Evolutionary conservation across 2,113 vertebrate genomes (phyloP).

Genomic region (Sitta europaea): DNA sequence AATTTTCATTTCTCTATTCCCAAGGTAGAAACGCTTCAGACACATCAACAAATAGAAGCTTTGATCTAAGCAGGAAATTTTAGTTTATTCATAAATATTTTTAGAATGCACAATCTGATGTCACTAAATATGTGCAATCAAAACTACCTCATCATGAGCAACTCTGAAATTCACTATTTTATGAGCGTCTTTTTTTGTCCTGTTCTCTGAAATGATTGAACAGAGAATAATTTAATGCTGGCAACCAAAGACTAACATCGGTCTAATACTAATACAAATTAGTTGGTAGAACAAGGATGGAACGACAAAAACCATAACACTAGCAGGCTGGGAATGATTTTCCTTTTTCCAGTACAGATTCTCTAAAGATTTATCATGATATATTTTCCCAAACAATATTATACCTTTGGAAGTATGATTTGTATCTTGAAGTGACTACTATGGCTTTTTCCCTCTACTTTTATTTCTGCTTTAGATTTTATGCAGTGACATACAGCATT

Average conservation of each 20-base stretch:
- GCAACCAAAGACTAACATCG: neutral
- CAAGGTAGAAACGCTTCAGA: constrained; percentile 4
- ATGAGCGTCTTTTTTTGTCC: neutral
- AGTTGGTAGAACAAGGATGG: neutral
- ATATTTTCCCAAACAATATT: neutral
- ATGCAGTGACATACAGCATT: neutral
- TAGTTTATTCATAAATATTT: constrained; percentile 54
- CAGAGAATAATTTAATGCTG: neutral
- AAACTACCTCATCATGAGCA: neutral
- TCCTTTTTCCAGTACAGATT: neutral
- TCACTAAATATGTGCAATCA: neutral
- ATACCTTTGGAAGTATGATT: neutral
- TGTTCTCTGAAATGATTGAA: neutral
- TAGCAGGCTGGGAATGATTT: neutral
- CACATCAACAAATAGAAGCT: constrained; percentile 27
- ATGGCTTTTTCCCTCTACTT: neutral
- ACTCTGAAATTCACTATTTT: neutral
- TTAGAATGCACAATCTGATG: neutral
- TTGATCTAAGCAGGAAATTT: constrained; percentile 32
- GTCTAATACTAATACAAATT: neutral
- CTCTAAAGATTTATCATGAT: neutral
- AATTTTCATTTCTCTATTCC: constrained; percentile 65
- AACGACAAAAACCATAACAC: neutral
- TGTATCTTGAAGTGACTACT: neutral
- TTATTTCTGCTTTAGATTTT: neutral